phyloP scores from a whole-genome alignment of 2,797 vertebrate species.

The Coracias cyanogaster region DNA sequence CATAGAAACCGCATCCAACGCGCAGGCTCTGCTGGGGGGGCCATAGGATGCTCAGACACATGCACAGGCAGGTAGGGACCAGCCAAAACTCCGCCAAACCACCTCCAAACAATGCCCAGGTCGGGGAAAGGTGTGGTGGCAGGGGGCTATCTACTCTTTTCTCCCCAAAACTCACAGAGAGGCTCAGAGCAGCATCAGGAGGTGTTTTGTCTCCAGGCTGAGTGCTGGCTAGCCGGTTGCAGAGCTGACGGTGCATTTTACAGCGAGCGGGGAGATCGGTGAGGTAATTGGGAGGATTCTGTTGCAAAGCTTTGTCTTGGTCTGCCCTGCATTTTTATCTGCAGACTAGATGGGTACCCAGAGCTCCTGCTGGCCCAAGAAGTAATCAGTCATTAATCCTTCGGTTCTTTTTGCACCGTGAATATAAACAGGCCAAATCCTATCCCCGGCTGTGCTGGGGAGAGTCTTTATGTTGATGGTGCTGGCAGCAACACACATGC shows the following conservation, averaged over 20 bases:
- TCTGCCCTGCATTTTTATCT: constrained; percentile 41
- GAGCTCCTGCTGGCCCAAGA: constrained; percentile 14
- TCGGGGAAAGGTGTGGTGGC: background rate
- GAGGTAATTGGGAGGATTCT: constrained; percentile 67
- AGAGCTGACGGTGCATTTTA: constrained; percentile 65
- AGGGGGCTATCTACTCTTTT: accelerated
- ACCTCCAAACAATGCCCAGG: background rate
- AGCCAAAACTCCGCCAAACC: background rate
- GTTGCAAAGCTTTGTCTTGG: constrained; percentile 65
- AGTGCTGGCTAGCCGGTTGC: background rate
- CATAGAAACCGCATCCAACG: constrained; percentile 87
- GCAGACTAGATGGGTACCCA: constrained; percentile 54
- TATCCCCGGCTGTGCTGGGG: constrained; percentile 29
- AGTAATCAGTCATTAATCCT: constrained; percentile 65
- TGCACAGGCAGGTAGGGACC: constrained; percentile 48
- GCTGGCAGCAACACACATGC: constrained; percentile 17
- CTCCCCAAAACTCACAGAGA: background rate
- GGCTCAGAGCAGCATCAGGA: accelerated
- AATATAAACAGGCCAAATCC: constrained; percentile 66
- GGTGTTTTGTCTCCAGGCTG: background rate
- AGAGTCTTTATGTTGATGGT: constrained; percentile 37
- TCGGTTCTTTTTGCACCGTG: constrained; percentile 28
- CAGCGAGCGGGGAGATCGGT: background rate
- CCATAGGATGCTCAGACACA: constrained; percentile 11
- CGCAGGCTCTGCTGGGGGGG: constrained; percentile 73